These are phyloP conservation scores for Zaprionus capensis DNA, from an alignment of 1,140 invertebrate genomes.

Conservation along the genomic window DNA sequence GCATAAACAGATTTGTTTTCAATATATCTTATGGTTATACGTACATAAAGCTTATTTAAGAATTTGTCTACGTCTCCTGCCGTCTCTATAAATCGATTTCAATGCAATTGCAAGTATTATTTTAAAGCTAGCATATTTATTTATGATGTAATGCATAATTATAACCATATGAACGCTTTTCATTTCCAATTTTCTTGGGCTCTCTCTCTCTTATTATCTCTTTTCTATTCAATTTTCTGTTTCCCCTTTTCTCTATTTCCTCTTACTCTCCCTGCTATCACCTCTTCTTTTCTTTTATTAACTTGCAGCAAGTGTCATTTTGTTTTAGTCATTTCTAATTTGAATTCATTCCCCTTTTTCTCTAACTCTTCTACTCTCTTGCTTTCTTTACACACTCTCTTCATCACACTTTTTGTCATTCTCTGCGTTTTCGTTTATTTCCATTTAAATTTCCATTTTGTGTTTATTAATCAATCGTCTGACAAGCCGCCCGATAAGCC, in stretches of 20 bases:
- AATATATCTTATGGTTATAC: neutral
- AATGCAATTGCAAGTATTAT: too few relatives aligned
- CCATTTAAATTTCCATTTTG: slow-evolving; percentile 58
- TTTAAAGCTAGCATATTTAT: too few relatives aligned
- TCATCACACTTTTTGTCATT: neutral
- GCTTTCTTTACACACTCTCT: neutral
- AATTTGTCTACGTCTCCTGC: accelerated
- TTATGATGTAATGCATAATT: too few relatives aligned
- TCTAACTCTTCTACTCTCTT: neutral
- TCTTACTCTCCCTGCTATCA: neutral
- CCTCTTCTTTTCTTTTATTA: slow-evolving; percentile 1
- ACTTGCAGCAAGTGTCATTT: slow-evolving; percentile 25
- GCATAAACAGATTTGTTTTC: too few relatives aligned
- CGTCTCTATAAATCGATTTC: too few relatives aligned
- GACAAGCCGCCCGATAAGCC: slow-evolving; percentile 47
- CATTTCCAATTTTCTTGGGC: too few relatives aligned
- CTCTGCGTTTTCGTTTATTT: slow-evolving; percentile 14
- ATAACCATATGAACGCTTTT: too few relatives aligned
- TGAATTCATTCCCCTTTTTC: slow-evolving; percentile 19
- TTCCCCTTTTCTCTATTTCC: neutral
- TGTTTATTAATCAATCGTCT: slow-evolving; percentile 57
- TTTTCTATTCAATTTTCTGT: too few relatives aligned
- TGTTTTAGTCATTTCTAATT: slow-evolving; percentile 29
- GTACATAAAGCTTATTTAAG: neutral
- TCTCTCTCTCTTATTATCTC: too few relatives aligned